These are phyloP conservation scores for Orthonychiurus folsomi DNA, from an alignment of 2,888 invertebrate genomes.

Conservation along the genomic window DNA sequence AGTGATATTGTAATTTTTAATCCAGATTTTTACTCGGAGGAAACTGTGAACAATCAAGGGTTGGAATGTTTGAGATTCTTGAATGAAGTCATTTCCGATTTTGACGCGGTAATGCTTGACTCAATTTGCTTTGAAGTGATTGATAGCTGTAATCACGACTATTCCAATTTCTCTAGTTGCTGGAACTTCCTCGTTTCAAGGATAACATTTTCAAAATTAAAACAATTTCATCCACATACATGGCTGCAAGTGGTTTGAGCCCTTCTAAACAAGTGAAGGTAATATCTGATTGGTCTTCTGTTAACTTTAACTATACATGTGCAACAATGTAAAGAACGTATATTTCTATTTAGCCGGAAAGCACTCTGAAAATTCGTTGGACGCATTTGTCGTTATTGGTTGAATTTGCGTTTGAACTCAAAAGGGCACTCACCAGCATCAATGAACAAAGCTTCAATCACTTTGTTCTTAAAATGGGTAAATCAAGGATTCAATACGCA, in stretches of 20 bases:
- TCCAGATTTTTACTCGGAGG: constrained; percentile 86
- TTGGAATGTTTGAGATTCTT: constrained; percentile 83
- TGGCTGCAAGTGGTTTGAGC: constrained; percentile 88
- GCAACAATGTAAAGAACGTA: constrained; percentile 6
- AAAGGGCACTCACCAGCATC: constrained; percentile 79
- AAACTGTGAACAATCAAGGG: constrained; percentile 90
- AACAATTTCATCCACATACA: constrained; percentile 88
- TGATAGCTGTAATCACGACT: too few relatives aligned
- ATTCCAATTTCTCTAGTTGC: constrained; percentile 62
- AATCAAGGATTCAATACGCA: constrained; percentile 34
- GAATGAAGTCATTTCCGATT: constrained; percentile 91
- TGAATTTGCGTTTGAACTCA: constrained; percentile 81
- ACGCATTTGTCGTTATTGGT: constrained; percentile 73
- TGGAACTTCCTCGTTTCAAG: constrained; percentile 74
- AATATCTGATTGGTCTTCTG: constrained; percentile 21
- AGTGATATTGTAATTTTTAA: too few relatives aligned
- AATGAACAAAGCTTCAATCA: constrained; percentile 94
- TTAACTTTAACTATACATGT: constrained; percentile 1
- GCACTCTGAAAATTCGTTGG: constrained; percentile 67
- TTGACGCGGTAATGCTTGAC: constrained; percentile 87
- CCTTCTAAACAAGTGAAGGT: constrained; percentile 58
- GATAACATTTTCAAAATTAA: constrained; percentile 83
- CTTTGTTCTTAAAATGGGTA: constrained; percentile 79
- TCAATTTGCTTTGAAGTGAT: too few relatives aligned
- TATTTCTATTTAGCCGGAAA: constrained; percentile 50